Evolutionary conservation across 2,113 vertebrate species (phyloP), one percentile per base, ranked within the genome.

Genomic region (Mixornis gularis): DNA sequence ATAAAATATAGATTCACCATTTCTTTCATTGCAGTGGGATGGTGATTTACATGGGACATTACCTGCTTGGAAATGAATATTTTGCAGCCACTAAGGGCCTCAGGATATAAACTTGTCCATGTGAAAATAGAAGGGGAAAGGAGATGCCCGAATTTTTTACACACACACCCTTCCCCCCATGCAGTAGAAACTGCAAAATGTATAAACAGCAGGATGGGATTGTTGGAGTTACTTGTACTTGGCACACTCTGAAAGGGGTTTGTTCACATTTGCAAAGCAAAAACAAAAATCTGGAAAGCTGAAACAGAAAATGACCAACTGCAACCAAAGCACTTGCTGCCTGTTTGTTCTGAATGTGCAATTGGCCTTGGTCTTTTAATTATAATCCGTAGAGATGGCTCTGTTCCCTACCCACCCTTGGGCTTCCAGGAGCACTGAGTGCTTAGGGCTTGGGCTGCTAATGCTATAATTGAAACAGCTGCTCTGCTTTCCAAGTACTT

Each of bases 261-360:
- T 90, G 55, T 72, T 93, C 85, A 55, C 48, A 77, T 85, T 93
- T 94, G 83, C 81, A 96, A 76, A 93, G 74, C 68, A 91, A 74
- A 95, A 89, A 4, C 59, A 66, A 71, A 69, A 53, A 73, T 89
- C 72, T 92, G 85, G 70, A 93, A 95, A 40, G 80, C 90, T 85
- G 32, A 90, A 63, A 91, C 58, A 85, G 64, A 94, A 96, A 82
- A 87, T 60, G 73, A 60, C 84, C 95, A 56, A 81, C 60, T 88
- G 69, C 63, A 91, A 70, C 79, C 18, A 87, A 72, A 62, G 64
- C 44, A 78, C 59, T 90, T 91, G 76, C 71, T 89, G 85, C 64
- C 65, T 81, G 27, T 81, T 96, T 91, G 66, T 68, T 94, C 92
- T 81, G 53, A 91, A 87, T 77, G 20, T 70, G 63, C 86, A 93